Conservation (phyloP, 2,888 invertebrate genomes). For the Cordilura impudica region DNA sequence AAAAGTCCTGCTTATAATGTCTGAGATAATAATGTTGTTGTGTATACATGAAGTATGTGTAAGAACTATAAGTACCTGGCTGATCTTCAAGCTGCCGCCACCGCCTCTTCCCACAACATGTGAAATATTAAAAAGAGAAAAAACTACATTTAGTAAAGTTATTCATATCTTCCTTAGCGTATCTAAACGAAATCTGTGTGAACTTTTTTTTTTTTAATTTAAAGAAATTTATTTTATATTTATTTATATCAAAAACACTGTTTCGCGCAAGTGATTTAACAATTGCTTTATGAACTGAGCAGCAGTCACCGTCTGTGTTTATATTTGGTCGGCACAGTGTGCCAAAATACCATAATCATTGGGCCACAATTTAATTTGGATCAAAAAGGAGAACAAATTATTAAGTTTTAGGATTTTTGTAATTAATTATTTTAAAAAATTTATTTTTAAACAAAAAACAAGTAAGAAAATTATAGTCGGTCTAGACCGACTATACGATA, state of each 20-base stretch:
- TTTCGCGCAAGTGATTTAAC: conserved; percentile 52
- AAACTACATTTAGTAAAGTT: conserved; percentile 27
- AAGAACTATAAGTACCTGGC: conserved; percentile 47
- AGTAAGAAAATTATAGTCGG: too few species aligned
- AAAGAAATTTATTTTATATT: conserved; percentile 43
- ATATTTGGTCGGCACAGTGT: conserved; percentile 23
- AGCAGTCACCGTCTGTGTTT: conserved; percentile 41
- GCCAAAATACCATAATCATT: too few species aligned
- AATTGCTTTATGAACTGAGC: conserved; percentile 55
- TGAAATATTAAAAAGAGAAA: neutral
- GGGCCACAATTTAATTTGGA: too few species aligned
- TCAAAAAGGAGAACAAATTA: too few species aligned
- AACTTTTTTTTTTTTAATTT: conserved; percentile 50
- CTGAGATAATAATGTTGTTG: conserved; percentile 40
- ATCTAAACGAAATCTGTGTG: conserved; percentile 55
- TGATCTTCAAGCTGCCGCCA: conserved; percentile 43
- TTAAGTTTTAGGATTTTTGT: too few species aligned
- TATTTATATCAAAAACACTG: conserved; percentile 3
- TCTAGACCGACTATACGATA: too few species aligned
- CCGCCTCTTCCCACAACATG: conserved; percentile 53
- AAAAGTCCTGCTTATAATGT: conserved; percentile 43
- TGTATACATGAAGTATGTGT: conserved; percentile 44
- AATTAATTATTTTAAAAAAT: too few species aligned
- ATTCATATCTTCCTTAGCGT: conserved; percentile 32
- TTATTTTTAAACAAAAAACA: too few species aligned